phyloP scores from a whole-genome alignment of 2,888 invertebrate genomes.

The Emesis russula region DNA sequence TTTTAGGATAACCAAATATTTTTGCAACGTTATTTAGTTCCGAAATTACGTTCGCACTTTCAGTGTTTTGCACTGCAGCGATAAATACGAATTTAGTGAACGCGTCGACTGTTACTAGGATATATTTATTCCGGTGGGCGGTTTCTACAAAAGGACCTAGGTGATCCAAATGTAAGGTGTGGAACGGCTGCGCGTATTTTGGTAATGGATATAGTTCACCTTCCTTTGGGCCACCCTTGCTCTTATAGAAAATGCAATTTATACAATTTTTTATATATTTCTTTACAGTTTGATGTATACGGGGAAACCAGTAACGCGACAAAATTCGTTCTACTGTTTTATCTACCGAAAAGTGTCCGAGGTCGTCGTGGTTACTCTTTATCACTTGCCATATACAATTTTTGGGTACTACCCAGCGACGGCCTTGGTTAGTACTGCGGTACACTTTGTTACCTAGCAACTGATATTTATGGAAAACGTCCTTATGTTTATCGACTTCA shows the following conservation, averaged over 20 bases:
- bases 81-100: conserved; percentile 27
- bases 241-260: no score
- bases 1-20: no score
- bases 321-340: neutral
- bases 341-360: no score
- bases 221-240: no score
- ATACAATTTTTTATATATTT: no score
- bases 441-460: conserved; percentile 80
- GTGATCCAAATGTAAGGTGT: neutral
- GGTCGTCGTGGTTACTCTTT: no score
- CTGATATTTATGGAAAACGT: conserved; percentile 11
- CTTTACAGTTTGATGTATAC: no score
- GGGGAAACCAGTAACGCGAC: no score
- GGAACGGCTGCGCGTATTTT: no score
- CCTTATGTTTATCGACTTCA: neutral
- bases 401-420: conserved; percentile 87
- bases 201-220: no score
- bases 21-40: no score
- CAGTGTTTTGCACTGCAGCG: neutral
- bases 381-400: no score
- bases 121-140: neutral
- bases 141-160: conserved; percentile 16
- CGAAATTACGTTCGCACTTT: neutral
- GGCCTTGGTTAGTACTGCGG: conserved; percentile 80
- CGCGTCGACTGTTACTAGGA: conserved; percentile 12